Conservation (phyloP, 2,888 invertebrate species). For the Odontocerum albicorne region DNA sequence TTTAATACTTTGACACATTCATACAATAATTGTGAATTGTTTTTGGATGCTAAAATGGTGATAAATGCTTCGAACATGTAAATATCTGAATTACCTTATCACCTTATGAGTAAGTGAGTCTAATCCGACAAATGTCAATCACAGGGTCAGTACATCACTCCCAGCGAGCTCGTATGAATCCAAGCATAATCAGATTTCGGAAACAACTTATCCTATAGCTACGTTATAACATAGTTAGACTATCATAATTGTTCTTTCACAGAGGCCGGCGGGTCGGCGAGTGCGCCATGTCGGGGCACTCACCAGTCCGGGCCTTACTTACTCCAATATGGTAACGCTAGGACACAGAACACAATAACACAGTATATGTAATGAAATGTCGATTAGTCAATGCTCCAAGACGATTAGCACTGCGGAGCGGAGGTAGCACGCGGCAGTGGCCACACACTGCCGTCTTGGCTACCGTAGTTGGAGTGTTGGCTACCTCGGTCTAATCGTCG, state of each 20-base stretch:
- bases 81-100: constrained; percentile 25
- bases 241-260: constrained; percentile 31
- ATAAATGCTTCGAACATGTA: constrained; percentile 27
- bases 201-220: constrained; percentile 16
- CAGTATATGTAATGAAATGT: background rate
- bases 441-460: background rate
- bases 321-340: constrained; percentile 28
- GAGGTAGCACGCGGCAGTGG: background rate
- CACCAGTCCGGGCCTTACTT: too few relatives aligned
- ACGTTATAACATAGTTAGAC: constrained; percentile 11
- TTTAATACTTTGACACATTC: constrained; percentile 33
- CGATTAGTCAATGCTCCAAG: too few relatives aligned
- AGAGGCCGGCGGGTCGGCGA: too few relatives aligned
- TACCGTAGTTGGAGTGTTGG: constrained; percentile 15
- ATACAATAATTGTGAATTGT: constrained; percentile 21
- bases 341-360: constrained; percentile 28
- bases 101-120: constrained; percentile 20
- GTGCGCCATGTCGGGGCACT: too few relatives aligned
- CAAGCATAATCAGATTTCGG: constrained; percentile 13
- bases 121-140: constrained; percentile 25
- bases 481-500: constrained; percentile 1
- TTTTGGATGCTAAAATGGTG: constrained; percentile 24
- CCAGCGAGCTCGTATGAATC: constrained; percentile 15
- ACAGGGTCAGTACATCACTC: constrained; percentile 33
- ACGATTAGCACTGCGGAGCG: constrained; percentile 12